Conservation (phyloP, 2,113 vertebrate species). For the Agapornis roseicollis region DNA sequence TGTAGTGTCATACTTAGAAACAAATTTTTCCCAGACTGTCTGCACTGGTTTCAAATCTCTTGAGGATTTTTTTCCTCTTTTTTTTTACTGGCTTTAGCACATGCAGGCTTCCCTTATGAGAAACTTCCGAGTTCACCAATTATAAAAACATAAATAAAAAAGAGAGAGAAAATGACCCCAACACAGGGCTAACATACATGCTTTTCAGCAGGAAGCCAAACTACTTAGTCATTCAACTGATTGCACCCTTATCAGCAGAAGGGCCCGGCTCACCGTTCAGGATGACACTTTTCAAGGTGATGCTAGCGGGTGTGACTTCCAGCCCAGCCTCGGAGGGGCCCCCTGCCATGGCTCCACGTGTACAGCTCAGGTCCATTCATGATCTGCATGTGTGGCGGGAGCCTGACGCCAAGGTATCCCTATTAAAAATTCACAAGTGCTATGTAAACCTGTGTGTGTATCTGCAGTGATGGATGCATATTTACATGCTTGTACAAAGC, state of each 20-base stretch:
- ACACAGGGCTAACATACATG: neutral
- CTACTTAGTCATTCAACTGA: slow-evolving; percentile 28
- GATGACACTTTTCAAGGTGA: slow-evolving; percentile 1
- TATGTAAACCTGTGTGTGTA: neutral
- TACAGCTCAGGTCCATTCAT: neutral
- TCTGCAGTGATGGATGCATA: neutral
- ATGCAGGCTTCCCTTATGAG: neutral
- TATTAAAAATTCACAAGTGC: neutral
- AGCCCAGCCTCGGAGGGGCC: neutral
- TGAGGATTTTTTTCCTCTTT: neutral
- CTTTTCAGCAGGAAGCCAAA: neutral
- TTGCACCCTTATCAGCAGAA: neutral
- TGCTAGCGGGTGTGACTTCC: neutral
- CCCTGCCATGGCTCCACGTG: neutral
- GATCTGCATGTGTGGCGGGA: neutral
- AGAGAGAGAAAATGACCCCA: neutral
- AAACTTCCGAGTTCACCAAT: neutral
- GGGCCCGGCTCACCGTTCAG: neutral
- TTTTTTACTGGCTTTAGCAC: neutral
- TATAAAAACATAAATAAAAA: neutral
- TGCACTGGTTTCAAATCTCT: neutral
- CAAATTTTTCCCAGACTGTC: neutral
- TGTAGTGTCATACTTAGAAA: neutral
- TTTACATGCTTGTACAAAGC: neutral
- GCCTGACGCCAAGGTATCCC: neutral